Base-by-base conservation (phyloP, 2,888 invertebrate species). In the Andrena bucephala region DNA sequence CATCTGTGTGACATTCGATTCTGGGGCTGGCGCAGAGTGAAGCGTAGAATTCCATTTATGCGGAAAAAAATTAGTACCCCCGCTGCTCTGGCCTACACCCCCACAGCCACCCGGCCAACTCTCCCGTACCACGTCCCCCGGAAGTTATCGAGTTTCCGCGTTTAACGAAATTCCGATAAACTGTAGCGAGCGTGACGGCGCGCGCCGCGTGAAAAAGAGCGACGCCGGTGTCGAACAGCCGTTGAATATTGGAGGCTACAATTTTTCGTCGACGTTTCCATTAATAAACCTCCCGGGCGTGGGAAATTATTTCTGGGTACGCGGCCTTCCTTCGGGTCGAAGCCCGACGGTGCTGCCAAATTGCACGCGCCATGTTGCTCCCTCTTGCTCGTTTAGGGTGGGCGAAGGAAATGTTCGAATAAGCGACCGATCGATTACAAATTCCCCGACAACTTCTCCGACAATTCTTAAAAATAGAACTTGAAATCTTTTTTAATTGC, bases 101-200 rank as follows among this genome's bases (percentile, higher is more conserved):
- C 7, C 8, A 20, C 42, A 42, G 42, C 29, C 63, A 1, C 50
- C 20, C 57, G 1, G 7, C 27, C 16, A 10, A 33, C 65, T 50
- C 77, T 59, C 68, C 52, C 20, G 13, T 20, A 10, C 20, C 52
- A 20, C 48, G 10, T 6, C n/a, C 68, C 20, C 48, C 42, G n/a
- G 62, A 66, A 71, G 52, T 72, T 60, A 81, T 81, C 77, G 83
- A 81, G 66, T 73, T 69, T 73, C 65, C 77, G 57, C 78, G 67
- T 79, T 78, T 77, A 81, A 81, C 77, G 69, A 86, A 77, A 86
- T 80, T 77, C 84, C 75, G 78, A 81, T 81, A 86, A 86, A 86
- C 84, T 66, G 87, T 63, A 68, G 67, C 66, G 59, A 29, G 10
- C 62, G 33, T 24, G 36, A 16, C 29, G 16, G 62, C 63, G 63